These are phyloP conservation scores for Bombycilla garrulus DNA, from an alignment of 2,113 vertebrate species.

Conservation along the genomic window DNA sequence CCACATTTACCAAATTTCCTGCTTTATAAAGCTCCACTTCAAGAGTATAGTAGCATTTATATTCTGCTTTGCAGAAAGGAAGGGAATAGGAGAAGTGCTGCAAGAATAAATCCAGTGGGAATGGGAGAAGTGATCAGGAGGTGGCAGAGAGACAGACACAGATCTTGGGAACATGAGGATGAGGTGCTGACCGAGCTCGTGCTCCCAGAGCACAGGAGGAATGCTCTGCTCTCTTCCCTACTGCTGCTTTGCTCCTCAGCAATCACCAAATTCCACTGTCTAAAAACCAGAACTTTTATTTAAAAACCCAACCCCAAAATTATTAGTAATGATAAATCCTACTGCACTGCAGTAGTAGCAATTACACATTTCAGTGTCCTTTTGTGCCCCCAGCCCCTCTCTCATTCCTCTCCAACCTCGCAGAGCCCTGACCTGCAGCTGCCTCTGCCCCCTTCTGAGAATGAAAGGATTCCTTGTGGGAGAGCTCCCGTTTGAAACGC, in stretches of 20 bases:
- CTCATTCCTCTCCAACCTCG: not conserved
- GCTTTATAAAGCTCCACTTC: not conserved
- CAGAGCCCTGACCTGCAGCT: not conserved
- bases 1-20: not conserved
- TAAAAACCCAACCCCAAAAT: not conserved
- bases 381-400: not conserved
- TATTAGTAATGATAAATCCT: too few relatives aligned
- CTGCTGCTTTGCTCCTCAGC: not conserved
- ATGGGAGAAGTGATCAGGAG: not conserved
- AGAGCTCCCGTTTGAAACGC: not conserved
- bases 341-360: fast-evolving
- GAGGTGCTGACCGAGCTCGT: not conserved
- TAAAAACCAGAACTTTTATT: not conserved
- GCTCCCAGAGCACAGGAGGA: fast-evolving
- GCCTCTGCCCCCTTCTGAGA: not conserved
- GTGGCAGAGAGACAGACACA: not conserved
- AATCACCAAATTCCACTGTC: not conserved
- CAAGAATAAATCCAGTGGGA: not conserved
- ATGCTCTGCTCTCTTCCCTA: not conserved
- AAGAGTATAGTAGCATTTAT: fast-evolving
- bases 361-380: not conserved
- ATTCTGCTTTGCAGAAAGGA: not conserved
- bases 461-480: fast-evolving
- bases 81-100: not conserved
- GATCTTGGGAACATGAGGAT: fast-evolving